Evolutionary conservation across 1,140 invertebrate genomes (phyloP).

Genomic region (Zaprionus africanus): DNA sequence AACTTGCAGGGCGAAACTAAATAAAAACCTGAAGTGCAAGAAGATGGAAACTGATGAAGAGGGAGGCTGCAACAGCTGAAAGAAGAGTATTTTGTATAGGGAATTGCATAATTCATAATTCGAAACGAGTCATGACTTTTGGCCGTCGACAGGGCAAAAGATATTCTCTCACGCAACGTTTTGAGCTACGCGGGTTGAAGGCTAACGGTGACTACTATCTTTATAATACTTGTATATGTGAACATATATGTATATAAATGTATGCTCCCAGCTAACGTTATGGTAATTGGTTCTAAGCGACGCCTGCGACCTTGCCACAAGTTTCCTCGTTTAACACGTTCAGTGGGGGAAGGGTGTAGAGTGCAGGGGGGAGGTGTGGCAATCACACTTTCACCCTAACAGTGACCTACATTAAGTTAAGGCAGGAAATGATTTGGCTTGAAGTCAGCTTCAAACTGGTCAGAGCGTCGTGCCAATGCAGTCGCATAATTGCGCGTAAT

Average conservation of each 20-base stretch:
- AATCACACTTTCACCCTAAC: slow-evolving; percentile 69
- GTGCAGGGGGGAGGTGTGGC: not conserved
- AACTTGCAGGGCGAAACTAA: not conserved
- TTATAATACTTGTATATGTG: slow-evolving; percentile 13
- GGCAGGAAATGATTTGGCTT: slow-evolving; percentile 58
- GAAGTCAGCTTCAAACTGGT: slow-evolving; percentile 24
- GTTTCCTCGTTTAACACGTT: slow-evolving; percentile 50
- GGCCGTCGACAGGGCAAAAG: slow-evolving; percentile 32
- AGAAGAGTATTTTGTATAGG: slow-evolving; percentile 32
- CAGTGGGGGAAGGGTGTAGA: not conserved
- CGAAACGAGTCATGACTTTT: slow-evolving; percentile 62
- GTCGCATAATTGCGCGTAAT: slow-evolving; percentile 46
- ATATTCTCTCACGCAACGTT: slow-evolving; percentile 49
- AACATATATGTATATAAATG: not conserved
- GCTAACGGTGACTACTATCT: slow-evolving; percentile 9
- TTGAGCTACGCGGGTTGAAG: slow-evolving; percentile 8
- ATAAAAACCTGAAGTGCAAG: not conserved
- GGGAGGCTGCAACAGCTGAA: not conserved
- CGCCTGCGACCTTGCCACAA: slow-evolving; percentile 48
- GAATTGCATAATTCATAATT: slow-evolving; percentile 69
- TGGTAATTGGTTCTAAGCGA: slow-evolving; percentile 34
- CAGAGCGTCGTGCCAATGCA: slow-evolving; percentile 8
- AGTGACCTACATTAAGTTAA: slow-evolving; percentile 70
- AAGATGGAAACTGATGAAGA: slow-evolving; percentile 14
- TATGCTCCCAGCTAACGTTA: slow-evolving; percentile 36